Conservation (phyloP, 2,797 vertebrate genomes). For the Trematomus bernacchii region DNA sequence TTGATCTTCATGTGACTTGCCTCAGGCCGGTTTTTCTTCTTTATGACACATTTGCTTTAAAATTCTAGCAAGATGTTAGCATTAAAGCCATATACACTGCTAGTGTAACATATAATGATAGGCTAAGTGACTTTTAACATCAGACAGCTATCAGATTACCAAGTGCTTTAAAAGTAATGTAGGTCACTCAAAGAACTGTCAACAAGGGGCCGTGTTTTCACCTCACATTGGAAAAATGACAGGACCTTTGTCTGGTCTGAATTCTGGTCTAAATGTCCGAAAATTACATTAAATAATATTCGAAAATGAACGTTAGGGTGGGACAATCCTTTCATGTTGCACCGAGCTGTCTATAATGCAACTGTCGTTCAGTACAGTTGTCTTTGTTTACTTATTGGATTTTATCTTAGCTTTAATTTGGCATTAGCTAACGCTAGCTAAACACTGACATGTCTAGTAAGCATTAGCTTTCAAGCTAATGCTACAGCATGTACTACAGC, state of each 20-base stretch:
- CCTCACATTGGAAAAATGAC: neutral
- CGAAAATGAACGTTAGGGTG: accelerated
- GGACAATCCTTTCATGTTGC: accelerated
- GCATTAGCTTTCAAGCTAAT: neutral
- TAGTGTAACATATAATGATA: neutral
- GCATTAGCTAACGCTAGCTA: constrained; percentile 9
- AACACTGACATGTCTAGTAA: constrained; percentile 11
- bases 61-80: neutral
- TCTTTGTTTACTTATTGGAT: constrained; percentile 4
- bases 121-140: neutral
- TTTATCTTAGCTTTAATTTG: neutral
- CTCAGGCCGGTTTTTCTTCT: constrained; percentile 7
- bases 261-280: neutral
- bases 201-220: neutral
- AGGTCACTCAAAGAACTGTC: constrained; percentile 4
- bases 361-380: too few species aligned
- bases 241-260: neutral
- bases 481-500: neutral
- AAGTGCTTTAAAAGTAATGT: neutral
- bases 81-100: neutral
- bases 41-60: neutral
- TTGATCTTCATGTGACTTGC: constrained; percentile 66
- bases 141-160: constrained; percentile 2
- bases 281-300: neutral
- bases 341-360: neutral